These are phyloP conservation scores for Lithophane socia DNA, from an alignment of 2,888 invertebrate species.

Conservation along the genomic window DNA sequence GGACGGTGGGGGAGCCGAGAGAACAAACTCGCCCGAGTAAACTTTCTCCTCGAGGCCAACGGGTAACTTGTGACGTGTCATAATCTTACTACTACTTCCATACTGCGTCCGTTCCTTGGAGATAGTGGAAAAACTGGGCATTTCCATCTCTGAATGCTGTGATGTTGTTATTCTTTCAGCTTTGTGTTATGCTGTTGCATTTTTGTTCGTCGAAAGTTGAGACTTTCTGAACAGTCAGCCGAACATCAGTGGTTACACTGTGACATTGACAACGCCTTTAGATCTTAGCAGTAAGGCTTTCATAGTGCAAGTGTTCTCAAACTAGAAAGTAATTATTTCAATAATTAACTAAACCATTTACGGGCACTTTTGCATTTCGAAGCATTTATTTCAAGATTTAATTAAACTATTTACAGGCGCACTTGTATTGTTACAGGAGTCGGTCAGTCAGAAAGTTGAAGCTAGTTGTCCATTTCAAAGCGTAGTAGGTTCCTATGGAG, in stretches of 20 bases:
- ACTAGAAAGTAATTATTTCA: no score
- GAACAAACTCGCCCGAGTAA: conserved; percentile 76
- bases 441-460: no score
- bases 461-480: no score
- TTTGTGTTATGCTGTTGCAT: conserved; percentile 11
- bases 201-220: conserved; percentile 18
- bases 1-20: conserved; percentile 59
- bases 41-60: conserved; percentile 81
- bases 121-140: conserved; percentile 50
- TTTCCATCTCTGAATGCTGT: conserved; percentile 41
- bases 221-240: not conserved
- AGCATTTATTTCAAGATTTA: no score
- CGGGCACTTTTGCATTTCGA: no score
- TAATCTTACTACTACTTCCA: conserved; percentile 76
- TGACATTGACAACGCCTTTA: not conserved
- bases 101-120: conserved; percentile 60
- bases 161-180: conserved; percentile 32
- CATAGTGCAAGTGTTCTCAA: not conserved
- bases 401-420: no score
- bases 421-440: no score
- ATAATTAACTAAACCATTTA: no score
- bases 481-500: no score
- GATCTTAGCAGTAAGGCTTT: not conserved
- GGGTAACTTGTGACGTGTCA: conserved; percentile 81
- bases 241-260: not conserved